phyloP scores from a whole-genome alignment of 1,140 invertebrate genomes.

The Drosophila kurseongensis region DNA sequence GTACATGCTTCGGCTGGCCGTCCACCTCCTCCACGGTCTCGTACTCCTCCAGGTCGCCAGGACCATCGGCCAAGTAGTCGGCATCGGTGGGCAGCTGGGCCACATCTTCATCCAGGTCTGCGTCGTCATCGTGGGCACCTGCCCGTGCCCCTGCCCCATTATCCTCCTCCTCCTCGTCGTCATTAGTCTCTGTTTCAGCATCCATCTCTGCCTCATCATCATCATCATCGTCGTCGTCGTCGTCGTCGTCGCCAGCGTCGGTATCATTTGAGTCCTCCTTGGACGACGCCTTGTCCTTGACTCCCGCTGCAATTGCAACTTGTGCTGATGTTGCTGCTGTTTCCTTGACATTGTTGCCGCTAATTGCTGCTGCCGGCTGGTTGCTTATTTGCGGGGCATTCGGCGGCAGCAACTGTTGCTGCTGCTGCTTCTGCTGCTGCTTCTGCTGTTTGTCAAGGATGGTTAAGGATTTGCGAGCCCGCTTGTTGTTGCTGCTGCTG shows the following conservation, averaged over 20 bases:
- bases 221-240: slow-evolving; percentile 15
- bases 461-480: slow-evolving; percentile 72
- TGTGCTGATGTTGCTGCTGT: slow-evolving; percentile 21
- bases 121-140: slow-evolving; percentile 41
- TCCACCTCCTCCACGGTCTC: slow-evolving; percentile 49
- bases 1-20: slow-evolving; percentile 40
- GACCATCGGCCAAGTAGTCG: slow-evolving; percentile 66
- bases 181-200: slow-evolving; percentile 17
- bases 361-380: slow-evolving; percentile 67
- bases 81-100: slow-evolving; percentile 52
- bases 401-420: slow-evolving; percentile 58
- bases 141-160: neutral
- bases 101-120: slow-evolving; percentile 60
- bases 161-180: slow-evolving; percentile 24
- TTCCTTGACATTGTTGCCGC: slow-evolving; percentile 56
- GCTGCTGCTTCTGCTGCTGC: slow-evolving; percentile 26
- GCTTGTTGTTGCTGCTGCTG: slow-evolving; percentile 37
- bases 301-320: slow-evolving; percentile 27
- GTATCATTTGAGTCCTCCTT: slow-evolving; percentile 17
- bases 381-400: slow-evolving; percentile 80
- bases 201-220: slow-evolving; percentile 25
- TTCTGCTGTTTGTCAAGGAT: slow-evolving; percentile 45
- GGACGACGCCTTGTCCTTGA: slow-evolving; percentile 47
- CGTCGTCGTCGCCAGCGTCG: slow-evolving; percentile 32
- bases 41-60: slow-evolving; percentile 60